Evolutionary conservation across 2,888 invertebrate species (phyloP), one percentile per base, ranked within the genome.

Genomic region (Cerastis rubricosa): DNA sequence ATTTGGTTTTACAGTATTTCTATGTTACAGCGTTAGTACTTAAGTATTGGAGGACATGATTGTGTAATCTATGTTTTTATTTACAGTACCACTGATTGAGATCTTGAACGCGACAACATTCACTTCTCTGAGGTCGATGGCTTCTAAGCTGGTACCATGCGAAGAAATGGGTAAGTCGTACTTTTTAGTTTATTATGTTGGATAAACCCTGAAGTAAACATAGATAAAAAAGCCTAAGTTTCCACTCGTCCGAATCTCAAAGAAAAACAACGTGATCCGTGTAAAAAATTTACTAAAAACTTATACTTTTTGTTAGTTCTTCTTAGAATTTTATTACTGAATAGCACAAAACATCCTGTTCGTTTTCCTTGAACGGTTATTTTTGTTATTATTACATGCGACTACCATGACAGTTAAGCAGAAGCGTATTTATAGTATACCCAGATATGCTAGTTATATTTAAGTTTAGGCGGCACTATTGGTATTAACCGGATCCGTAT

Each of bases 71-170:
- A 59, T 43, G 17, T 43, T 9, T 64, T 43, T 29, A 8, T 67
- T 88, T 85, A 57, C 93, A 96, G 96, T 96, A 54, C 96, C 96
- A 0, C 79, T 96, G 35, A 92, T 96, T 35, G 96, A 96, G 87
- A 95, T 96, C 65, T 85, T 96, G 57, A 96, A 96, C 71, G 96
- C 96, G 2, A 96, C 96, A 0, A 96, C 96, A 2, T 96, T 95
- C 68, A 96, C 96, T 19, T 96, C 96, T 0, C 86, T 96, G 35
- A 90, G 96, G 74, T 95, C 96, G 6, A 93, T 96, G 95, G 95
- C 95, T 49, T 96, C 96, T 0, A 96, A 96, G 86, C 83, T 96
- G 74, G 95, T 96, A n/a, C 91, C 92, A 1, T 92, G 93, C 71
- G 94, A 96, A 81, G 96, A 96, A 87, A 92, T 96, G 91, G 96